Evolutionary conservation across 1,140 invertebrate genomes (phyloP).

Genomic region (Lasaia peninsularis): DNA sequence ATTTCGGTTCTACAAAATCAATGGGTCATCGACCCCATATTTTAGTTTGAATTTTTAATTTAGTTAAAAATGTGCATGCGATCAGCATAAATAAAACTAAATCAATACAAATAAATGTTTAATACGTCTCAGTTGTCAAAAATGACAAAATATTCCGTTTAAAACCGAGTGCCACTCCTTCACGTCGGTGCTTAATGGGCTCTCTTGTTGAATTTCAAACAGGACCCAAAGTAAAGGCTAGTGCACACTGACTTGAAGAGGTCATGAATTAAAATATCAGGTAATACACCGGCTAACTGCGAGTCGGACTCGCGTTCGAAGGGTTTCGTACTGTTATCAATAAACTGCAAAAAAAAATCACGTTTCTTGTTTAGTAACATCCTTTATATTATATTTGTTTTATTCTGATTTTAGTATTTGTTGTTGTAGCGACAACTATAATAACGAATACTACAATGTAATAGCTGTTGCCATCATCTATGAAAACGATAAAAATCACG

Average conservation of each 20-base stretch:
- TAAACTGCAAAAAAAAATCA: too few relatives aligned
- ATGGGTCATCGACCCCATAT: slow-evolving; percentile 51
- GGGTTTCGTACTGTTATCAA: too few relatives aligned
- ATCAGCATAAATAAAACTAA: slow-evolving; percentile 60
- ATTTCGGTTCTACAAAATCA: slow-evolving; percentile 54
- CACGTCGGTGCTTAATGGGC: slow-evolving; percentile 20
- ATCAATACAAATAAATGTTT: slow-evolving; percentile 46
- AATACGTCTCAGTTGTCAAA: slow-evolving; percentile 32
- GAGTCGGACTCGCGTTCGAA: too few relatives aligned
- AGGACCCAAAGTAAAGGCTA: slow-evolving; percentile 12
- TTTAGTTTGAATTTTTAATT: slow-evolving; percentile 58
- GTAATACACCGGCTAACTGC: too few relatives aligned
- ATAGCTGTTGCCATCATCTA: too few relatives aligned
- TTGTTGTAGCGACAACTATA: too few relatives aligned
- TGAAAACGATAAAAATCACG: too few relatives aligned
- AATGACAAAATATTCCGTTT: slow-evolving; percentile 30
- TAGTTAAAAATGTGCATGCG: slow-evolving; percentile 62
- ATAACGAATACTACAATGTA: too few relatives aligned
- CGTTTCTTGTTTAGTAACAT: too few relatives aligned
- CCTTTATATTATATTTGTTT: too few relatives aligned
- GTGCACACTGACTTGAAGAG: neutral
- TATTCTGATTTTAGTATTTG: too few relatives aligned
- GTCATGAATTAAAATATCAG: neutral
- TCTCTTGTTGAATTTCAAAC: slow-evolving; percentile 27
- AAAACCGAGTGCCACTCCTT: slow-evolving; percentile 24